Evolutionary conservation across 2,888 invertebrate genomes (phyloP).

Genomic region (Trypoxylon attenuatum): DNA sequence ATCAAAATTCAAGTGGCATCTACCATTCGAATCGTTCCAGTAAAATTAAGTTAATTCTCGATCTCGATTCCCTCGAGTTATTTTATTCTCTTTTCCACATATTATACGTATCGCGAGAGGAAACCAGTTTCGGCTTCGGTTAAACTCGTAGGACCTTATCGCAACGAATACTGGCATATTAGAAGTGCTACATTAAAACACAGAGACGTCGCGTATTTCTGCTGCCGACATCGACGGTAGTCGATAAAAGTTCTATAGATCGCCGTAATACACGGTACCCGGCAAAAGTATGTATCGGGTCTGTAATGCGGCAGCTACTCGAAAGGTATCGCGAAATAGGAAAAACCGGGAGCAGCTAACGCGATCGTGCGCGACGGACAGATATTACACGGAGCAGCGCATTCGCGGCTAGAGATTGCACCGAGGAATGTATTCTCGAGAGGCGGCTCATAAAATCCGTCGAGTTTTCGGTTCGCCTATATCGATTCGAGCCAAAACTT

Average conservation of each 20-base stretch:
- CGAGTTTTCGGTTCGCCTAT: too few relatives aligned
- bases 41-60: too few relatives aligned
- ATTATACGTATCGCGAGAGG: too few relatives aligned
- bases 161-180: too few relatives aligned
- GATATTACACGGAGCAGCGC: slow-evolving; percentile 17
- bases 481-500: too few relatives aligned
- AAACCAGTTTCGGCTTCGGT: slow-evolving; percentile 17
- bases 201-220: slow-evolving; percentile 22
- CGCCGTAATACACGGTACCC: slow-evolving; percentile 17
- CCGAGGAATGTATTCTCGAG: slow-evolving; percentile 9
- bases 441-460: not conserved
- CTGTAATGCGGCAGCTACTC: slow-evolving; percentile 16
- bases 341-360: slow-evolving; percentile 5
- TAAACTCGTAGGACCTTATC: too few relatives aligned
- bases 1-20: too few relatives aligned
- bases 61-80: slow-evolving; percentile 8
- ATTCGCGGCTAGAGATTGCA: slow-evolving; percentile 12
- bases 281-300: slow-evolving; percentile 9
- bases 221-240: slow-evolving; percentile 23
- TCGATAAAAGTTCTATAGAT: slow-evolving; percentile 37
- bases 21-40: too few relatives aligned
- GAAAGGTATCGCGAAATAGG: slow-evolving; percentile 7
- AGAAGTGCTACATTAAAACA: slow-evolving; percentile 23
- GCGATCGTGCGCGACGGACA: slow-evolving; percentile 10
- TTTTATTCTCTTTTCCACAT: too few relatives aligned